Base-by-base conservation (phyloP, 2,888 invertebrate genomes). In the Pyralis farinalis region DNA sequence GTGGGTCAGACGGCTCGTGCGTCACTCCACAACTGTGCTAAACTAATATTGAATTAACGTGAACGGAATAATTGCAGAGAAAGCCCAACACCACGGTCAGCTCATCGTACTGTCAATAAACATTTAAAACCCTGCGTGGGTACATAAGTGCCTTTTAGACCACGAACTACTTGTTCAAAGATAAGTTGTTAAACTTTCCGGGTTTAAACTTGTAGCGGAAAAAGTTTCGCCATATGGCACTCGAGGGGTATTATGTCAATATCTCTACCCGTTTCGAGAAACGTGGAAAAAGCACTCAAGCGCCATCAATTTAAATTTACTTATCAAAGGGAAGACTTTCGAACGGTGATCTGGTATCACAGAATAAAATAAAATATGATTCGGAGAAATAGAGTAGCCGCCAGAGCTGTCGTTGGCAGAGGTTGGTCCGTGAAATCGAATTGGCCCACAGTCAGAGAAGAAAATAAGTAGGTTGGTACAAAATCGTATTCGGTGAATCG, bases 11-110 rank as follows among this genome's bases (percentile, higher is more conserved):
- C 47, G 53, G 51, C 56, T 53, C 58, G 54, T 63, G 56, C 69
- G 71, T 65, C 60, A 54, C 57, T 52, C 52, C 53, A 55, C 59
- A 73, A 74, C 71, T 62, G 71, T 71, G 80, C 65, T 81, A 75
- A 77, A 71, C 76, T 69, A 87, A 88, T 85, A 86, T 87, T 86
- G 79, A 82, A 80, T 76, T 81, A 83, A 80, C 85, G 75, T 67
- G 74, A 56, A 63, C 75, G 51, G 79, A 84, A 85, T 84, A 79
- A 84, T 80, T 80, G 77, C 58, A 57, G 83, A 77, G 86, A 87
- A 86, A 86, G 86, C 72, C 63, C 53, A 57, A 16, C 16, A 25
- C 12, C 10, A 22, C 25, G 25, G 34, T 25, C 34, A 34, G 33
- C 21, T 21, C 21, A 21, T 33, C 31, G 12, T 16, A 30, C 12